Evolutionary conservation across 1,140 invertebrate species (phyloP), one percentile per base, ranked within the genome.

Genomic region (Pseudomyrmex gracilis): DNA sequence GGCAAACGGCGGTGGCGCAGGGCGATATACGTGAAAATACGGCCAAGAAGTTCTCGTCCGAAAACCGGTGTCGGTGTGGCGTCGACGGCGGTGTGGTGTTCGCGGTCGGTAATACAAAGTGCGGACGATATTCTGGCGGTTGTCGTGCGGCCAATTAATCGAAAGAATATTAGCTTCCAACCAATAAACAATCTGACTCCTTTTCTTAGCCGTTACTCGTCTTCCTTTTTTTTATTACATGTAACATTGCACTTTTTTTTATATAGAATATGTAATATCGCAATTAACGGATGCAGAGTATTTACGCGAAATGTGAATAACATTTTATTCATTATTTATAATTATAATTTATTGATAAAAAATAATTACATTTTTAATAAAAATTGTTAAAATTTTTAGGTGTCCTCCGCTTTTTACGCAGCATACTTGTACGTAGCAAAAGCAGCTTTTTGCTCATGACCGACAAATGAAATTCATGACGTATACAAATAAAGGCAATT

Each of bases 31-130:
- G 64, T 17, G 76, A 78, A 70, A 78, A 78, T 78, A 71, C 43
- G 45, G n/a, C 53, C 66, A 80, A 71, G 66, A 80, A 78, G 76
- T 71, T 58, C 34, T 34, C 9, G 53, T 47, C 64, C 53, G 12
- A 70, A 71, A 70, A 64, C 34, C 34, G 34, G 34, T 34, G 34
- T 34, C 34, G 34, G 34, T 34, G 7, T 15, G 73, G 74, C 58
- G 76, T 60, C 43, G 43, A 80, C 66, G 76, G 51, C 12, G 51
- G 74, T 68, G 74, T 68, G 63, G 66, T 70, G 43, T 78, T 58
- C 76, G 66, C 53, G 76, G 66, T 80, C 43, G 43, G 20, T 58
- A 20, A 71, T 71, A 71, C 76, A 80, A 80, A 80, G 66, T 71
- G 53, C 8, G 20, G 1, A 15, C 51, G 43, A 22, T 70, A 70